Conservation (phyloP, 2,797 vertebrate genomes). For the Atherinosoma microstoma region DNA sequence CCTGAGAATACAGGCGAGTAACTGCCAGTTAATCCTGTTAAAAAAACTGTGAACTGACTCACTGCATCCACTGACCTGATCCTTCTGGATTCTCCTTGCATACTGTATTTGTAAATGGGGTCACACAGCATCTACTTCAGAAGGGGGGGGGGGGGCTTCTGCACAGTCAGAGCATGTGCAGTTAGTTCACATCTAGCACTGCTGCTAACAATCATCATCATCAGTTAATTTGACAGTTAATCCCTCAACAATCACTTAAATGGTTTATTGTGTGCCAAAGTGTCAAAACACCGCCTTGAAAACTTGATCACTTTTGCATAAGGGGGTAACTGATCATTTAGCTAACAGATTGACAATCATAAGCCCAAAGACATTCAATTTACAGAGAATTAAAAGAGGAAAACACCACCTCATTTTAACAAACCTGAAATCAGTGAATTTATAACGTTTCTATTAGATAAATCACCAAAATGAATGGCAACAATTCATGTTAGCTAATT, state of each 20-base stretch:
- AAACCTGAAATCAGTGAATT: too few species aligned
- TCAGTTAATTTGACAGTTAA: constrained; percentile 1
- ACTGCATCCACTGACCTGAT: constrained; percentile 42
- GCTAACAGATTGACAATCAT: neutral
- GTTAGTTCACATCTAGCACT: constrained; percentile 26
- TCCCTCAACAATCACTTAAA: neutral
- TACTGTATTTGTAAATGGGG: constrained; percentile 55
- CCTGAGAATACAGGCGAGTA: constrained; percentile 4
- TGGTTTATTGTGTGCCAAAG: neutral
- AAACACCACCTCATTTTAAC: too few species aligned
- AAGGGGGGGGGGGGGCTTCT: constrained; percentile 30
- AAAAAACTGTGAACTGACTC: constrained; percentile 40
- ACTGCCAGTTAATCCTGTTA: constrained; percentile 16
- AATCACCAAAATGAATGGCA: too few species aligned
- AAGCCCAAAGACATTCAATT: neutral
- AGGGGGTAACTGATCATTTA: too few species aligned
- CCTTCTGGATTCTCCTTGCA: constrained; percentile 47
- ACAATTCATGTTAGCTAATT: too few species aligned
- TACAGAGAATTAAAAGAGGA: too few species aligned
- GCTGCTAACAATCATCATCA: constrained; percentile 12
- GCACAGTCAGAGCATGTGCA: constrained; percentile 55
- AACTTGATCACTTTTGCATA: neutral
- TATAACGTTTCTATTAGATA: too few species aligned
- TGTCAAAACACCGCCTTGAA: neutral
- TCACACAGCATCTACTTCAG: constrained; percentile 60